phyloP scores from a whole-genome alignment of 2,113 vertebrate species.

The Gracilinanus agilis region DNA sequence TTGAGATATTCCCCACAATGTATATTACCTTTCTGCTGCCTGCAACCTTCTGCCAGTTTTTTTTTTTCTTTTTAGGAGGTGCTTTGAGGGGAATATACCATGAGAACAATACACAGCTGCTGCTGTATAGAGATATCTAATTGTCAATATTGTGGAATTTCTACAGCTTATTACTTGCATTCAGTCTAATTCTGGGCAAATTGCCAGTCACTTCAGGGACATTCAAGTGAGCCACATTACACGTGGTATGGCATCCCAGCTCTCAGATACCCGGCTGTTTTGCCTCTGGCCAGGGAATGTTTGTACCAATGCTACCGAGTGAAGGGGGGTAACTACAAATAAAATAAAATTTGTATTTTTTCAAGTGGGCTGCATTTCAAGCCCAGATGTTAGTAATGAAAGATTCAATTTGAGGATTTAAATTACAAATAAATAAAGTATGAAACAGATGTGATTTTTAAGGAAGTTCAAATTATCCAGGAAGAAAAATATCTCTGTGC shows the following conservation, averaged over 20 bases:
- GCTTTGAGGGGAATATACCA: constrained; percentile 91
- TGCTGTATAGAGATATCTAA: constrained; percentile 93
- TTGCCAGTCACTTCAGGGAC: constrained; percentile 93
- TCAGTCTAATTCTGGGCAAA: constrained; percentile 94
- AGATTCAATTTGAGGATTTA: constrained; percentile 93
- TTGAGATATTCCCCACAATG: constrained; percentile 88
- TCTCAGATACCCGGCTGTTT: constrained; percentile 93
- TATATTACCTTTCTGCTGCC: constrained; percentile 89
- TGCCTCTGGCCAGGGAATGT: constrained; percentile 92
- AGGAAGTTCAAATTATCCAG: constrained; percentile 93
- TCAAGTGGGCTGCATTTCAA: constrained; percentile 93
- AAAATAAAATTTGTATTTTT: constrained; percentile 94
- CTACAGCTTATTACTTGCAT: constrained; percentile 93
- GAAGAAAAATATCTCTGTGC: constrained; percentile 93
- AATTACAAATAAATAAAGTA: constrained; percentile 96
- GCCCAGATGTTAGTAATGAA: constrained; percentile 94
- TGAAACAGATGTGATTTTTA: constrained; percentile 94
- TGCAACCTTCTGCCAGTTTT: constrained; percentile 89
- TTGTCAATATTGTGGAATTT: constrained; percentile 94
- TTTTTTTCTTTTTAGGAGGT: constrained; percentile 86
- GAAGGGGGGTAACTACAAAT: constrained; percentile 90
- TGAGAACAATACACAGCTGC: constrained; percentile 93
- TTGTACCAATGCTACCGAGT: constrained; percentile 88
- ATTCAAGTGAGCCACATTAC: constrained; percentile 92
- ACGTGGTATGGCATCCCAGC: constrained; percentile 90